These are phyloP conservation scores for Ooceraea biroi DNA, from an alignment of 1,140 invertebrate species.

Conservation along the genomic window DNA sequence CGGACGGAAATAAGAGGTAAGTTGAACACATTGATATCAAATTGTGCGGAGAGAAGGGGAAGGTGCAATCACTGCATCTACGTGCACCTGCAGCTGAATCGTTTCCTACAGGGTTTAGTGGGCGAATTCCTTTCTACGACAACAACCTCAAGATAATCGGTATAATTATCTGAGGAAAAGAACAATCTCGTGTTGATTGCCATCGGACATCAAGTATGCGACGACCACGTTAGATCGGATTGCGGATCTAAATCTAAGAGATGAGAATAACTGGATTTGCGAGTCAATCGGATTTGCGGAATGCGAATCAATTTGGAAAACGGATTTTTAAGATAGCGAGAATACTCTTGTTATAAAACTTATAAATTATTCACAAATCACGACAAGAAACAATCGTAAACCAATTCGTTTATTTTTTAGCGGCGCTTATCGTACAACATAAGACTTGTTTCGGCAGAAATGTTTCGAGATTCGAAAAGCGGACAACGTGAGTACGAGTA, in stretches of 20 bases:
- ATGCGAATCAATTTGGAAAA: not conserved
- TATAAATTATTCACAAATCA: not conserved
- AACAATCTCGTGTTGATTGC: conserved; percentile 15
- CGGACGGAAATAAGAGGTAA: conserved; percentile 55
- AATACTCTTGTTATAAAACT: not conserved
- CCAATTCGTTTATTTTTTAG: not conserved
- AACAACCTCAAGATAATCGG: conserved; percentile 12
- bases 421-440: not conserved
- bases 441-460: conserved; percentile 16
- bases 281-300: not conserved
- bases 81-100: conserved; percentile 66
- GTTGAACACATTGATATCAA: conserved; percentile 52
- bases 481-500: not conserved
- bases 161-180: conserved; percentile 21
- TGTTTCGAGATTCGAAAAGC: not conserved
- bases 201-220: conserved; percentile 4
- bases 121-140: conserved; percentile 44
- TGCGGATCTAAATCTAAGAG: conserved; percentile 18
- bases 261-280: not conserved
- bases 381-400: not conserved
- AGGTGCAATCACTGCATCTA: conserved; percentile 61
- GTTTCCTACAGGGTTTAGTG: conserved; percentile 49
- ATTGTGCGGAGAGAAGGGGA: conserved; percentile 3
- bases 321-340: not conserved
- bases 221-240: not conserved